Evolutionary conservation across 1,140 invertebrate species (phyloP).

Genomic region (Lepidurus packardi): DNA sequence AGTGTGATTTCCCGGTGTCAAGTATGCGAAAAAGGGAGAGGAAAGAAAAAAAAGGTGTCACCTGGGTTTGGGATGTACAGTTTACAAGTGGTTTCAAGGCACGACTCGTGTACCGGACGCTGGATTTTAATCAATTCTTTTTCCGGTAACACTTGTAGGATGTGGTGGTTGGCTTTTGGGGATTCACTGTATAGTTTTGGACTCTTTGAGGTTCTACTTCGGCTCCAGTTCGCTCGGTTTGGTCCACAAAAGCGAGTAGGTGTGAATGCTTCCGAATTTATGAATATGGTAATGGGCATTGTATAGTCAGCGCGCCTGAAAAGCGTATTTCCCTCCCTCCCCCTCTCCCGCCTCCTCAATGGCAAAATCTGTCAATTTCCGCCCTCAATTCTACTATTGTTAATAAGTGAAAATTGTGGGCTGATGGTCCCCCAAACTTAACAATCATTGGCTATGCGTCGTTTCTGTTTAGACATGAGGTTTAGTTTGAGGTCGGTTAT

Average conservation of each 20-base stretch:
- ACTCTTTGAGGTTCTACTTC: too few relatives aligned
- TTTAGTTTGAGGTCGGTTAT: background rate
- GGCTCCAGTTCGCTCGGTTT: background rate
- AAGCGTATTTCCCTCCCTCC: background rate
- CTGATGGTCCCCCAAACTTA: background rate
- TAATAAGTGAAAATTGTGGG: background rate
- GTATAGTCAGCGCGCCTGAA: background rate
- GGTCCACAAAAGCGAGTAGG: background rate
- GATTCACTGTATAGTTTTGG: too few relatives aligned
- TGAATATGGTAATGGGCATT: conserved; percentile 9
- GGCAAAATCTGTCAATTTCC: background rate
- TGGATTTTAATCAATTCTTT: conserved; percentile 1
- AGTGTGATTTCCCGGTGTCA: background rate
- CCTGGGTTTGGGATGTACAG: background rate
- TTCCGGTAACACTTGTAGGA: background rate
- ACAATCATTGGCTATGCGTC: background rate
- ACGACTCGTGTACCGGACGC: background rate
- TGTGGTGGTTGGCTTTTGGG: too few relatives aligned
- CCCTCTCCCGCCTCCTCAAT: background rate
- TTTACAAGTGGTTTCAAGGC: background rate
- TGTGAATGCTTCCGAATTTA: conserved; percentile 23
- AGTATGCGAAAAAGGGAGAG: background rate
- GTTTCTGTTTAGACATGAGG: background rate
- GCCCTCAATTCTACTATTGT: background rate
- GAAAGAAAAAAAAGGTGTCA: background rate